Evolutionary conservation across 2,797 vertebrate species (phyloP).

Genomic region (Oreonectes daqikongensis): DNA sequence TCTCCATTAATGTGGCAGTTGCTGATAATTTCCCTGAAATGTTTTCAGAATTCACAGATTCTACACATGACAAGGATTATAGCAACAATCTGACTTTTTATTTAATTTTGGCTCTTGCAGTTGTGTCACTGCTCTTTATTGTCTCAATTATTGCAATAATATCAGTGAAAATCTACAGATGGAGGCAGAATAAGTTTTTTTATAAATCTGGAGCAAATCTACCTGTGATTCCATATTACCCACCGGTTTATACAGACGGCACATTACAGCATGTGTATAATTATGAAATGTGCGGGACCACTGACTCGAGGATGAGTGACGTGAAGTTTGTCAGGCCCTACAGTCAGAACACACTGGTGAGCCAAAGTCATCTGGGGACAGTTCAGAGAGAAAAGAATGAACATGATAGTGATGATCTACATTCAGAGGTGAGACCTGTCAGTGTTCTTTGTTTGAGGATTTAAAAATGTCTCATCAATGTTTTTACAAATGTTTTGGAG

Average conservation of each 20-base stretch:
- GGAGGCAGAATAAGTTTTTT: conserved; percentile 49
- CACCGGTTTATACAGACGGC: conserved; percentile 66
- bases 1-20: conserved; percentile 54
- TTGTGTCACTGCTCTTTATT: conserved; percentile 49
- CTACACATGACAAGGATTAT: conserved; percentile 6
- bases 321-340: conserved; percentile 58
- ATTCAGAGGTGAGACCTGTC: conserved; percentile 39
- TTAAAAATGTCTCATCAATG: too few species aligned
- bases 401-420: conserved; percentile 54
- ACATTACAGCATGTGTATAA: conserved; percentile 60
- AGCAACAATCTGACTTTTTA: conserved; percentile 61
- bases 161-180: conserved; percentile 58
- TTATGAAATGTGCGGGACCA: conserved; percentile 65
- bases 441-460: too few species aligned
- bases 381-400: conserved; percentile 61
- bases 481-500: too few species aligned
- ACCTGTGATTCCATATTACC: conserved; percentile 70
- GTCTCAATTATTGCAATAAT: conserved; percentile 46
- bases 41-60: conserved; percentile 23
- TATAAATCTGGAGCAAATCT: conserved; percentile 60
- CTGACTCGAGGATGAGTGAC: conserved; percentile 66
- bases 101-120: conserved; percentile 38
- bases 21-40: not conserved
- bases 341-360: conserved; percentile 63
- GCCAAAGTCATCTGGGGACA: conserved; percentile 57